Conservation (phyloP, 2,113 vertebrate species). For the Protobothrops flavoviridis region DNA sequence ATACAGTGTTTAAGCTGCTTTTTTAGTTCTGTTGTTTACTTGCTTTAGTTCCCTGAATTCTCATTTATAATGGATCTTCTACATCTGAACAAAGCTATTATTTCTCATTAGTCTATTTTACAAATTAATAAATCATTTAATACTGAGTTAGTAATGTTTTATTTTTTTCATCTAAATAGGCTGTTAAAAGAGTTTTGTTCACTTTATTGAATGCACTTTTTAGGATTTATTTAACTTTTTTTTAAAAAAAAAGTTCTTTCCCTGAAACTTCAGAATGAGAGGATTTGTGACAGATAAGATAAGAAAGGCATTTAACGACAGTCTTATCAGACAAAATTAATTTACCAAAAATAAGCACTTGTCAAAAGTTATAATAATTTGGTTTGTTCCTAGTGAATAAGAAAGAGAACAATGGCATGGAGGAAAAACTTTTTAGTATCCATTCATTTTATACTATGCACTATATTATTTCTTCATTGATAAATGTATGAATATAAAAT, state of each 20-base stretch:
- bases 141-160: conserved; percentile 30
- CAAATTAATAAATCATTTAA: conserved; percentile 53
- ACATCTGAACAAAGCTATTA: neutral
- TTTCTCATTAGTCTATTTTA: conserved; percentile 36
- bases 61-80: conserved; percentile 12
- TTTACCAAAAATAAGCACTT: neutral
- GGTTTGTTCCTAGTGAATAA: neutral
- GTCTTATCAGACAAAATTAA: neutral
- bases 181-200: conserved; percentile 39
- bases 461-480: neutral
- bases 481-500: neutral
- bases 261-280: conserved; percentile 9
- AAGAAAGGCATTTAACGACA: conserved; percentile 29
- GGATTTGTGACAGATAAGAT: conserved; percentile 4
- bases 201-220: conserved; percentile 50
- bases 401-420: neutral
- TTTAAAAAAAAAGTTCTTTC: conserved; percentile 14
- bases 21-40: conserved; percentile 30
- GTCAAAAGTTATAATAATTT: neutral
- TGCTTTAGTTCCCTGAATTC: conserved; percentile 26
- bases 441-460: neutral
- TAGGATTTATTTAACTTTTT: conserved; percentile 34
- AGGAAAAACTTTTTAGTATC: neutral
- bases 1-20: conserved; percentile 32
- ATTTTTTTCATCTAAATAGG: conserved; percentile 33